Evolutionary conservation across 2,797 vertebrate species (phyloP).

Genomic region (Neoniphon sammara): DNA sequence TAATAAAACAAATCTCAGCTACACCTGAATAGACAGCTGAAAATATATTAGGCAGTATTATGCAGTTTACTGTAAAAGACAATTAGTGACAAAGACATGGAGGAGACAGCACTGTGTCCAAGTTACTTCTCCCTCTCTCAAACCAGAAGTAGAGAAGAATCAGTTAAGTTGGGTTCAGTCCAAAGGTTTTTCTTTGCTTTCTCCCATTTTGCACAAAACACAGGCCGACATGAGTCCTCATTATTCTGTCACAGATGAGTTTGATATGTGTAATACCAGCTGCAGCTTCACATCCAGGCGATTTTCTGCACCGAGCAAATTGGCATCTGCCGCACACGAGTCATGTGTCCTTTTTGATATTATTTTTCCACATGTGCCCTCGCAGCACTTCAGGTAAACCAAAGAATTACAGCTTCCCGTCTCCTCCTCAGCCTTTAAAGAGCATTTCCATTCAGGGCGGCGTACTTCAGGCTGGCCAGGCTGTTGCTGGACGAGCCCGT

Average conservation of each 20-base stretch:
- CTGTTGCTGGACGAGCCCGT: constrained; percentile 75
- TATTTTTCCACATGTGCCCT: not conserved
- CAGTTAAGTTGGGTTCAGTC: not conserved
- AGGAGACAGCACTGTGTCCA: not conserved
- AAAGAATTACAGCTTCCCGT: not conserved
- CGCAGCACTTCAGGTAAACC: constrained; percentile 15
- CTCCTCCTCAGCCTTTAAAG: constrained; percentile 65
- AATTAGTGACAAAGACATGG: too few relatives aligned
- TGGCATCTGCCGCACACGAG: not conserved
- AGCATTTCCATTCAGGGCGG: constrained; percentile 86
- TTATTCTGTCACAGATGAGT: not conserved
- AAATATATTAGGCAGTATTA: constrained; percentile 1
- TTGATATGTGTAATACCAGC: not conserved
- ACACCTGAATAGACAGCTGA: not conserved
- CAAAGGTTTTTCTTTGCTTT: not conserved
- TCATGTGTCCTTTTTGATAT: not conserved
- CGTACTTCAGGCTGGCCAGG: constrained; percentile 75
- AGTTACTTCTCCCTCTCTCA: not conserved
- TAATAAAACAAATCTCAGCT: not conserved
- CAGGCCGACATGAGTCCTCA: not conserved
- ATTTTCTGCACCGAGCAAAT: not conserved
- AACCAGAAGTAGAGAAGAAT: not conserved
- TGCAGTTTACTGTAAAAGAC: too few relatives aligned
- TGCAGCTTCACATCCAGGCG: not conserved
- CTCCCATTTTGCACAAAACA: not conserved